These are phyloP conservation scores for Agonopterix subpropinquella DNA, from an alignment of 2,888 invertebrate species.

Conservation along the genomic window DNA sequence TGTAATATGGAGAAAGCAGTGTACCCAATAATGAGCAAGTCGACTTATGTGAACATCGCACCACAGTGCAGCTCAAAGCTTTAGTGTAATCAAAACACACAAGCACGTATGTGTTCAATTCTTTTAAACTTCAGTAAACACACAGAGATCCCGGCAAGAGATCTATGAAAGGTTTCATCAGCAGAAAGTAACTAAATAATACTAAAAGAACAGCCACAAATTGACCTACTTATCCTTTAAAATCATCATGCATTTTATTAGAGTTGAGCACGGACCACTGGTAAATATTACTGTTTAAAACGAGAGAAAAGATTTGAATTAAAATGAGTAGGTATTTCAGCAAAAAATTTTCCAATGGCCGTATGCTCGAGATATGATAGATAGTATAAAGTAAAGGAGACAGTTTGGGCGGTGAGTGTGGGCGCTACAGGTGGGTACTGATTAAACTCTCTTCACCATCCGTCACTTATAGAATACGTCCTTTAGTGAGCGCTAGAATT, in stretches of 20 bases:
- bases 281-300: constrained; percentile 13
- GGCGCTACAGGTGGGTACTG: constrained; percentile 55
- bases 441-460: constrained; percentile 62
- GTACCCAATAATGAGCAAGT: too few species aligned
- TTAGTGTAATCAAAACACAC: too few species aligned
- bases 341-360: background rate
- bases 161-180: too few species aligned
- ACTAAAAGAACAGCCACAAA: constrained; percentile 54
- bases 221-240: constrained; percentile 34
- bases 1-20: too few species aligned
- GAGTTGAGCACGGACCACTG: constrained; percentile 40
- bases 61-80: background rate
- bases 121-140: too few species aligned
- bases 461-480: constrained; percentile 63
- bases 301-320: background rate
- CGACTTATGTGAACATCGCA: too few species aligned
- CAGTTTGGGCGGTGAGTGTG: constrained; percentile 26
- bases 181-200: constrained; percentile 2
- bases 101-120: too few species aligned
- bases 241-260: constrained; percentile 46
- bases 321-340: too few species aligned
- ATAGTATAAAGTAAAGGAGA: constrained; percentile 40
- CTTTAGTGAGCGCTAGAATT: constrained; percentile 71
- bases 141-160: too few species aligned
- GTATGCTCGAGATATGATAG: constrained; percentile 24